Percentiles rank a stretch among this genome's conserved stretches.
These are phyloP conservation scores for Caranx ignobilis DNA, from an alignment of 2,113 vertebrate species.

Conservation along the genomic window DNA sequence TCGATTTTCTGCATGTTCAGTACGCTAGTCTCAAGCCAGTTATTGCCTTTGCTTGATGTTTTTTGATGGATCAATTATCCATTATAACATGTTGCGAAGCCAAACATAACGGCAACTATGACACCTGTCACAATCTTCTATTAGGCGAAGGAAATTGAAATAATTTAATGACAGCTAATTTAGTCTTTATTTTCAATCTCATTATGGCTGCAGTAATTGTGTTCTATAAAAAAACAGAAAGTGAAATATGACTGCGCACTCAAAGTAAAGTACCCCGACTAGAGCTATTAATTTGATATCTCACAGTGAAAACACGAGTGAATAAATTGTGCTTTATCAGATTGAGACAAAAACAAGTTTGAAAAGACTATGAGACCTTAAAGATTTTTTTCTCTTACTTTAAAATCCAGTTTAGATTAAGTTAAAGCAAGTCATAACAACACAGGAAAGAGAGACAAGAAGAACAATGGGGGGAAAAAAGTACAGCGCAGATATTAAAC, in stretches of 20 bases:
- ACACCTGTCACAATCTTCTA: constrained; percentile 85
- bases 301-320: constrained; percentile 58
- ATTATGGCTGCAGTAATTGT: constrained; percentile 76
- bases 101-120: constrained; percentile 81
- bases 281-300: constrained; percentile 70
- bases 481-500: constrained; percentile 10
- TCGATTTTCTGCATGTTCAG: constrained; percentile 84
- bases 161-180: constrained; percentile 87
- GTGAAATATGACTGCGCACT: constrained; percentile 69
- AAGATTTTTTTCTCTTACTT: constrained; percentile 37
- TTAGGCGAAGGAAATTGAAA: constrained; percentile 85
- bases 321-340: constrained; percentile 68
- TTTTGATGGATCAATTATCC: constrained; percentile 89
- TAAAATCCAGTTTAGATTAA: constrained; percentile 45
- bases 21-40: constrained; percentile 79
- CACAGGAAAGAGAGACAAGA: constrained; percentile 16
- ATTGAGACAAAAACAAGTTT: constrained; percentile 61
- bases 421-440: constrained; percentile 34
- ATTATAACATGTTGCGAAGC: constrained; percentile 83
- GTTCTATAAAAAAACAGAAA: constrained; percentile 60
- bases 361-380: constrained; percentile 47
- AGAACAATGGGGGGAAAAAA: constrained; percentile 9
- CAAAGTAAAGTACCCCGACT: constrained; percentile 64
- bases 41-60: constrained; percentile 83
- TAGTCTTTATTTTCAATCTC: constrained; percentile 83